phyloP scores from a whole-genome alignment of 2,888 invertebrate species.

The Lomographa bimaculata region DNA sequence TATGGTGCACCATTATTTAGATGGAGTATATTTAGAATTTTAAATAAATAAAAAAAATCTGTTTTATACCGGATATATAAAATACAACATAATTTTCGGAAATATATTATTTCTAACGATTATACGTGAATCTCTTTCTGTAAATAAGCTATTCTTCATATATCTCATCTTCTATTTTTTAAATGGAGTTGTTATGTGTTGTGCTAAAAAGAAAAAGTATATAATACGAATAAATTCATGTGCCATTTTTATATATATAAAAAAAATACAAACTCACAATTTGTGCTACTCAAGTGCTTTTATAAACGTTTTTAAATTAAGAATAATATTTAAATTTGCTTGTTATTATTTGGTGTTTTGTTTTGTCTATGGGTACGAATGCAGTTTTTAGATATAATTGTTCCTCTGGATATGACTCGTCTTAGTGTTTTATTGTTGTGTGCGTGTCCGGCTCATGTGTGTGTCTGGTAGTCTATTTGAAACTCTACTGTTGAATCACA shows the following conservation, averaged over 20 bases:
- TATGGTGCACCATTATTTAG: constrained; percentile 77
- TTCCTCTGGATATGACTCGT: constrained; percentile 42
- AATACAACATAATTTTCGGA: constrained; percentile 40
- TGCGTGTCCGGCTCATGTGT: constrained; percentile 43
- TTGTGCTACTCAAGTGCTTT: constrained; percentile 80
- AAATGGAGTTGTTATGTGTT: constrained; percentile 55
- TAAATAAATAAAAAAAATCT: constrained; percentile 40
- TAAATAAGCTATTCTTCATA: constrained; percentile 70
- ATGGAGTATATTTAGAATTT: constrained; percentile 56
- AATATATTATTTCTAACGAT: constrained; percentile 62
- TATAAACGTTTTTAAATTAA: constrained; percentile 64
- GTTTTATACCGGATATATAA: constrained; percentile 46
- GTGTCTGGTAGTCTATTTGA: constrained; percentile 32
- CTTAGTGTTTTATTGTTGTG: constrained; percentile 52
- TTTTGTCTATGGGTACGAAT: constrained; percentile 55
- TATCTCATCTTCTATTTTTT: constrained; percentile 57
- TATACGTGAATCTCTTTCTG: constrained; percentile 58
- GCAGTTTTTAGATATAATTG: constrained; percentile 47
- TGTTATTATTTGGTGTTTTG: constrained; percentile 61
- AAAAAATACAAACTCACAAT: constrained; percentile 54
- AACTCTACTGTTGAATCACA: constrained; percentile 27
- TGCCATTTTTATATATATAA: constrained; percentile 71
- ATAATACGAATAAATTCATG: constrained; percentile 62
- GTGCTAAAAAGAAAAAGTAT: constrained; percentile 56
- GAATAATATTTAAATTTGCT: constrained; percentile 81